Conservation (phyloP, 1,140 invertebrate genomes). For the Scylla paramamosain region DNA sequence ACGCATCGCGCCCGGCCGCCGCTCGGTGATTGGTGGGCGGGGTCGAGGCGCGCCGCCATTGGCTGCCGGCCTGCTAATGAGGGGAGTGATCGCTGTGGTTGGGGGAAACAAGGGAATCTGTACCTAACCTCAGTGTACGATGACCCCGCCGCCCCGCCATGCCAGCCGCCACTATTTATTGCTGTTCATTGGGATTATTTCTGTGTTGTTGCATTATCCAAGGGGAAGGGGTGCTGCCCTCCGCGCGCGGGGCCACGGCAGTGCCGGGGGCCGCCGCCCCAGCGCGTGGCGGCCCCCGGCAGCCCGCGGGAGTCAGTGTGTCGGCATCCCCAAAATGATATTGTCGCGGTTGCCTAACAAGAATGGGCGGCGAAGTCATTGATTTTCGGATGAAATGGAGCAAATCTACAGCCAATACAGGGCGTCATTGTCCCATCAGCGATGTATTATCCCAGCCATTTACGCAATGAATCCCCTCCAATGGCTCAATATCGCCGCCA, state of each 20-base stretch:
- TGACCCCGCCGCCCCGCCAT: not conserved
- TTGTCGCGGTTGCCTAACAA: slow-evolving; percentile 74
- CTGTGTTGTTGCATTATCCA: not conserved
- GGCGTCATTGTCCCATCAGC: slow-evolving; percentile 73
- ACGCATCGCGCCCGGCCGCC: slow-evolving; percentile 18
- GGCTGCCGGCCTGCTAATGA: slow-evolving; percentile 70
- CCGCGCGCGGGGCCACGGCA: not conserved
- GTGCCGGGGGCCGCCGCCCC: slow-evolving; percentile 1
- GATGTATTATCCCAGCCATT: slow-evolving; percentile 75
- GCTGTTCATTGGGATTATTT: not conserved
- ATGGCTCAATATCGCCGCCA: slow-evolving; percentile 58
- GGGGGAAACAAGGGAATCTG: slow-evolving; percentile 74
- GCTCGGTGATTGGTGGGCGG: slow-evolving; percentile 70
- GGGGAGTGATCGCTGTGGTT: slow-evolving; percentile 72
- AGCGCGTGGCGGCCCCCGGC: slow-evolving; percentile 53
- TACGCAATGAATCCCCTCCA: slow-evolving; percentile 74
- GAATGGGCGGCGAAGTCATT: slow-evolving; percentile 73
- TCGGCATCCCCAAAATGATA: slow-evolving; percentile 73
- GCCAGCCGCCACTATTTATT: not conserved
- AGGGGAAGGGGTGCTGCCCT: not conserved
- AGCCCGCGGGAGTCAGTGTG: slow-evolving; percentile 64
- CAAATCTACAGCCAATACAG: slow-evolving; percentile 75
- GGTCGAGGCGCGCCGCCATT: slow-evolving; percentile 56
- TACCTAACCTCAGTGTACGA: slow-evolving; percentile 51
- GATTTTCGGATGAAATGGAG: slow-evolving; percentile 75